phyloP scores from a whole-genome alignment of 2,888 invertebrate species.

The Drosophila subquinaria region DNA sequence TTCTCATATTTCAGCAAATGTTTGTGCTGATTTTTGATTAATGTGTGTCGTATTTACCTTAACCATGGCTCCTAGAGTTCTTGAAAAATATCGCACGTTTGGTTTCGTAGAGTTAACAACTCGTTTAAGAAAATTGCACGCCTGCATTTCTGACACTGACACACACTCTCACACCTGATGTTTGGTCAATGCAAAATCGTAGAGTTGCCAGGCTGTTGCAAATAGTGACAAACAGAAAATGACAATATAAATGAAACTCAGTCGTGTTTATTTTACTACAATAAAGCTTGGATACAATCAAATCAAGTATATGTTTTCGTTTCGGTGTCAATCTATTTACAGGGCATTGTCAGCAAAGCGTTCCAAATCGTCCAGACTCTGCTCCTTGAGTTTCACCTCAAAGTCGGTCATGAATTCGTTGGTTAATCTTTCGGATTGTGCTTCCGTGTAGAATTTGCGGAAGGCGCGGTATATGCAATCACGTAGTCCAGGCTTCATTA shows the following conservation, averaged over 20 bases:
- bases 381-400: conserved; percentile 80
- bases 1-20: neutral
- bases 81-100: conserved; percentile 76
- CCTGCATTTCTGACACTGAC: conserved; percentile 63
- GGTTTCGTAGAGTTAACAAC: conserved; percentile 67
- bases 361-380: conserved; percentile 85
- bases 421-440: conserved; percentile 87
- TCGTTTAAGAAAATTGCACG: conserved; percentile 68
- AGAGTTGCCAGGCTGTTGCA: conserved; percentile 62
- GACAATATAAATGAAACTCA: conserved; percentile 18
- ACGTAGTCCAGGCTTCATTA: conserved; percentile 89
- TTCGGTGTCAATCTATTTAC: conserved; percentile 22
- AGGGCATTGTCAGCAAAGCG: conserved; percentile 77
- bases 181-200: conserved; percentile 35
- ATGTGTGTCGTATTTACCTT: conserved; percentile 72
- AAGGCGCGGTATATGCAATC: conserved; percentile 86
- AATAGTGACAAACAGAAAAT: conserved; percentile 7
- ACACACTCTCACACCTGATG: conserved; percentile 23
- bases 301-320: conserved; percentile 26
- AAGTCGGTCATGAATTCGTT: conserved; percentile 84
- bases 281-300: conserved; percentile 27
- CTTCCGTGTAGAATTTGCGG: conserved; percentile 88
- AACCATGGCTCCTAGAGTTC: conserved; percentile 82
- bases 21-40: neutral
- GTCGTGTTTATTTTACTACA: conserved; percentile 31